Evolutionary conservation across 2,888 invertebrate species (phyloP).

Genomic region (Drosophila nigricruria): DNA sequence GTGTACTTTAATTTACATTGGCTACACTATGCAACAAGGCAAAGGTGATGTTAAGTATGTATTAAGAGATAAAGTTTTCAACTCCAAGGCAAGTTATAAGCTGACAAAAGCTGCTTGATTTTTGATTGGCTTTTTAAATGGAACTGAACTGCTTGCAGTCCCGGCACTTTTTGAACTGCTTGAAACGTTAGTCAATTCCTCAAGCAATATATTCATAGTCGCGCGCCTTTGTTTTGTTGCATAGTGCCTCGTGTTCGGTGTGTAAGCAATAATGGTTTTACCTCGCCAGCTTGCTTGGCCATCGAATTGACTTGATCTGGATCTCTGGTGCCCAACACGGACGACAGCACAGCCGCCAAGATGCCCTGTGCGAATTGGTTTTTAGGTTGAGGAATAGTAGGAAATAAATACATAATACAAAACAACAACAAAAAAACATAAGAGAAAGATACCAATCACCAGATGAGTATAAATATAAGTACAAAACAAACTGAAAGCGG

Average conservation of each 20-base stretch:
- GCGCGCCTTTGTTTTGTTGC: conserved; percentile 55
- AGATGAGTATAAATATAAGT: conserved; percentile 52
- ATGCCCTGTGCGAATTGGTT: conserved; percentile 89
- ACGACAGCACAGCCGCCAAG: conserved; percentile 95
- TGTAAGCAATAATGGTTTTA: conserved; percentile 86
- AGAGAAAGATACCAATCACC: conserved; percentile 59
- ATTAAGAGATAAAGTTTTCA: neutral
- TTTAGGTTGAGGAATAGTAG: conserved; percentile 58
- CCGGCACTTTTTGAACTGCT: neutral
- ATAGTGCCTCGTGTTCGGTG: conserved; percentile 39
- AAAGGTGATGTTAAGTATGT: neutral
- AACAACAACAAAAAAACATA: conserved; percentile 49
- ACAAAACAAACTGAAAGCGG: conserved; percentile 26
- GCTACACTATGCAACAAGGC: conserved; percentile 61
- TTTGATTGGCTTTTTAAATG: no score
- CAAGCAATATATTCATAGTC: neutral
- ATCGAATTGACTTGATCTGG: conserved; percentile 96
- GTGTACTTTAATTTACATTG: conserved; percentile 57
- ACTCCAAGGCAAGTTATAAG: neutral
- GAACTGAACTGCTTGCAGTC: neutral
- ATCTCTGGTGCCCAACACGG: conserved; percentile 95
- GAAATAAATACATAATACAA: conserved; percentile 52
- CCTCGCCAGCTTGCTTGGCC: conserved; percentile 98
- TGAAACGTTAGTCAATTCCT: neutral
- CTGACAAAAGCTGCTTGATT: conserved; percentile 11